Evolutionary conservation across 2,113 vertebrate genomes (phyloP).

Genomic region (Arizona elegans): DNA sequence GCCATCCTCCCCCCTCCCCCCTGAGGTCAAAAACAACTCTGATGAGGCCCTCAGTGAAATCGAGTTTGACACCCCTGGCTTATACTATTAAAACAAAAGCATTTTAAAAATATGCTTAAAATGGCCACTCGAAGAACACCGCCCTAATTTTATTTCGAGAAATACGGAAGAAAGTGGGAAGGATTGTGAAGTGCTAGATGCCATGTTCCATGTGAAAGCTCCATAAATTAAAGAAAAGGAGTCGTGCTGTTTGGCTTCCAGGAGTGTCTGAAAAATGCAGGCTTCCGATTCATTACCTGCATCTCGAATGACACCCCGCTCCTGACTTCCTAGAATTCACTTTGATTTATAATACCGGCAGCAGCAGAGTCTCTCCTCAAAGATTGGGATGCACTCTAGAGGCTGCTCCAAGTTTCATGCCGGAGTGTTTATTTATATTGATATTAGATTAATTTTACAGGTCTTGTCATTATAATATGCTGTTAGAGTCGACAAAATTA

Average conservation of each 20-base stretch:
- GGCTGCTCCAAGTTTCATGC: not conserved
- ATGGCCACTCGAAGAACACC: not conserved
- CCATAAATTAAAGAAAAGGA: slow-evolving; percentile 14
- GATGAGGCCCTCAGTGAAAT: too few relatives aligned
- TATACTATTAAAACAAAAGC: not conserved
- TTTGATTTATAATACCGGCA: not conserved
- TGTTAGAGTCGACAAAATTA: not conserved
- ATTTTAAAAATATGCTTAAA: slow-evolving; percentile 14
- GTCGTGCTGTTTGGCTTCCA: not conserved
- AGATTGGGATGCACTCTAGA: not conserved
- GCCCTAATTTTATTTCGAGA: slow-evolving; percentile 21
- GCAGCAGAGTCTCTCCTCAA: not conserved
- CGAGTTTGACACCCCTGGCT: not conserved
- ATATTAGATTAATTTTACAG: slow-evolving; percentile 26
- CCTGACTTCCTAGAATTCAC: not conserved
- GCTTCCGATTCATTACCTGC: not conserved
- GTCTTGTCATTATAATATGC: not conserved
- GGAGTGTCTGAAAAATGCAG: not conserved
- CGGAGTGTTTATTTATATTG: slow-evolving; percentile 8
- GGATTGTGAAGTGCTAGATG: not conserved
- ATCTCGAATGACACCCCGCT: not conserved
- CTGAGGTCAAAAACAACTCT: too few relatives aligned
- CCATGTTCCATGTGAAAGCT: not conserved
- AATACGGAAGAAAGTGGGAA: not conserved
- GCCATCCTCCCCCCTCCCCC: too few relatives aligned